A percentile compares a stretch with the other conserved stretches of the same genome.
phyloP scores from a whole-genome alignment of 2,113 vertebrate genomes.

The Caloenas nicobarica region DNA sequence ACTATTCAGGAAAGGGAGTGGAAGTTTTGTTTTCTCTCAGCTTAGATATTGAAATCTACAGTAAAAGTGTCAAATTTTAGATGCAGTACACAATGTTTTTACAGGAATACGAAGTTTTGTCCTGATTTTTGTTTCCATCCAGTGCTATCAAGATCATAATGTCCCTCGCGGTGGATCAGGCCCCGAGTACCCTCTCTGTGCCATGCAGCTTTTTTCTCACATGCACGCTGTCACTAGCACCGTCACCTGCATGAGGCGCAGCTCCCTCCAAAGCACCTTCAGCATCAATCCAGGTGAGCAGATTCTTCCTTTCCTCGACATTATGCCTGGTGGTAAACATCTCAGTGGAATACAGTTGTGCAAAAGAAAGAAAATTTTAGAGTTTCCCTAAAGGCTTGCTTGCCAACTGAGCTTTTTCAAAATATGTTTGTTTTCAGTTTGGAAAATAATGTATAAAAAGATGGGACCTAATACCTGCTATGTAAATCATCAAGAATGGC shows the following conservation, averaged over 20 bases:
- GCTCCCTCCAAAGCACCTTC: slow-evolving; percentile 82
- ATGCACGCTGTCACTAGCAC: slow-evolving; percentile 92
- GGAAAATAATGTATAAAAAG: neutral
- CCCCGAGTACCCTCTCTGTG: slow-evolving; percentile 86
- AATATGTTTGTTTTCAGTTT: neutral
- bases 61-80: neutral
- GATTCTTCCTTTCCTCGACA: neutral
- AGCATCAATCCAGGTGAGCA: slow-evolving; percentile 87
- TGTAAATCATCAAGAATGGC: neutral
- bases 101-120: neutral
- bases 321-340: neutral
- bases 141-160: slow-evolving; percentile 90
- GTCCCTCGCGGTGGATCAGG: slow-evolving; percentile 61
- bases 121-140: neutral
- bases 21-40: neutral
- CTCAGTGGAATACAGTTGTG: too few species aligned
- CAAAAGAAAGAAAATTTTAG: neutral
- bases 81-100: accelerated
- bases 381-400: neutral
- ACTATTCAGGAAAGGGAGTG: neutral
- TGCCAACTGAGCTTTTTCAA: neutral
- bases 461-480: neutral
- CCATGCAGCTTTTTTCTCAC: slow-evolving; percentile 94
- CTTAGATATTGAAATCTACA: neutral
- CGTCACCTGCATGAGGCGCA: slow-evolving; percentile 91